Conservation (phyloP, 1,140 invertebrate species). For the Apis florea region DNA sequence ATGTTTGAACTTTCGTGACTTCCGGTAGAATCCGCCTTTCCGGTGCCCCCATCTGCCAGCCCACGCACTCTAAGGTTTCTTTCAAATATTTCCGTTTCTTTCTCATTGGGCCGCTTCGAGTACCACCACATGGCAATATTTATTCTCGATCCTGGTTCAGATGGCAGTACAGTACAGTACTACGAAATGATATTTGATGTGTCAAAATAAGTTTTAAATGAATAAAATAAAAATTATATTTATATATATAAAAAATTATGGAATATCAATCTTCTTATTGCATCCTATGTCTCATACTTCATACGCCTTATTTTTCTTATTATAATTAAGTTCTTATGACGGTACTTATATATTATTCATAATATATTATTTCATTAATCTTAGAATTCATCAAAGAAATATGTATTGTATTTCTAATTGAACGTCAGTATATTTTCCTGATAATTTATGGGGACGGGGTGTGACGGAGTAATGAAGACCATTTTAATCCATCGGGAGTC, state of each 20-base stretch:
- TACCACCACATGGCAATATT: neutral
- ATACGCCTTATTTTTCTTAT: neutral
- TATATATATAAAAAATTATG: neutral
- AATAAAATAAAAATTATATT: neutral
- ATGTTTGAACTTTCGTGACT: slow-evolving; percentile 43
- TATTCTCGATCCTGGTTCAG: slow-evolving; percentile 1
- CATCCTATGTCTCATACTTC: too few relatives aligned
- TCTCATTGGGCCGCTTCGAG: neutral
- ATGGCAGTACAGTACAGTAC: neutral
- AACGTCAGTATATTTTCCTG: neutral
- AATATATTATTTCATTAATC: neutral
- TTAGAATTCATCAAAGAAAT: neutral
- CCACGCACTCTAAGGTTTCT: slow-evolving; percentile 39
- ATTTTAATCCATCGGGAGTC: too few relatives aligned
- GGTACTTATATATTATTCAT: neutral
- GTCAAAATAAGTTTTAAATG: neutral
- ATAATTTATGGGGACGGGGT: neutral
- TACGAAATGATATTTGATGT: neutral
- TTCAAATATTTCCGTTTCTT: slow-evolving; percentile 30
- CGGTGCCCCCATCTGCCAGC: slow-evolving; percentile 21
- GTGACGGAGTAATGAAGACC: neutral
- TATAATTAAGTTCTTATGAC: neutral
- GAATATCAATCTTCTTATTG: neutral
- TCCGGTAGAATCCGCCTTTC: slow-evolving; percentile 43
- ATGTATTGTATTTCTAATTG: too few relatives aligned